These are phyloP conservation scores for Serranus cabrilla DNA, from an alignment of 2,797 vertebrate genomes.

Conservation along the genomic window DNA sequence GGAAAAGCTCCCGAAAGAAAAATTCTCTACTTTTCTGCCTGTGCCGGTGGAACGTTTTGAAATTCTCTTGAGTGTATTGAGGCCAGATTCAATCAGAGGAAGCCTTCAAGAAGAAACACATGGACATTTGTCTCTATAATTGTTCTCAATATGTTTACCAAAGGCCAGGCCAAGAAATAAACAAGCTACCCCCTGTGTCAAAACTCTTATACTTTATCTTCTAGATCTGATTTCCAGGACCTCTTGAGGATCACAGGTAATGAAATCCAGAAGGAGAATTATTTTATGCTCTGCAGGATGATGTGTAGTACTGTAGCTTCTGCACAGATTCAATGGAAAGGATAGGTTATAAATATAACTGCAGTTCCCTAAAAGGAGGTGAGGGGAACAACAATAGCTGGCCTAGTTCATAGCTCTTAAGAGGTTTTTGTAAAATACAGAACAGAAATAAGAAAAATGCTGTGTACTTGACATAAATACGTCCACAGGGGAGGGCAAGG, in stretches of 20 bases:
- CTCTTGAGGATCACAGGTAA: slow-evolving; percentile 8
- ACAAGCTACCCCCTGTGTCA: slow-evolving; percentile 12
- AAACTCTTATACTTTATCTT: neutral
- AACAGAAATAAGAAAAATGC: slow-evolving; percentile 33
- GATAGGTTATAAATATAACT: slow-evolving; percentile 28
- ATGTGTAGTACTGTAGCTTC: slow-evolving; percentile 20
- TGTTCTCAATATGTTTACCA: slow-evolving; percentile 5
- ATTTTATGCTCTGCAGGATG: neutral
- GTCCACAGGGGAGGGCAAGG: slow-evolving; percentile 29
- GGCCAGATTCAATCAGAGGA: slow-evolving; percentile 25
- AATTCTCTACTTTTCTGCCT: slow-evolving; percentile 5
- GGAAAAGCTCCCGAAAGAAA: slow-evolving; percentile 14
- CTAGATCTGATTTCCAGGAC: slow-evolving; percentile 3
- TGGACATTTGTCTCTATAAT: neutral
- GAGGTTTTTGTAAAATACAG: slow-evolving; percentile 44
- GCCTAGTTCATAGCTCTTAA: slow-evolving; percentile 33
- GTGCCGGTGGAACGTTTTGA: slow-evolving; percentile 15
- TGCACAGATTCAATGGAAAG: slow-evolving; percentile 17
- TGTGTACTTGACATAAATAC: slow-evolving; percentile 55
- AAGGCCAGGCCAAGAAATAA: slow-evolving; percentile 1
- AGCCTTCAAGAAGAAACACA: slow-evolving; percentile 6
- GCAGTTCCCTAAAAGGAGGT: slow-evolving; percentile 23
- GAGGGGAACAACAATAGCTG: slow-evolving; percentile 31
- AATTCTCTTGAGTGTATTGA: slow-evolving; percentile 5
- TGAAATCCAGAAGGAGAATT: slow-evolving; percentile 17